These are phyloP conservation scores for Lemur catta DNA, from an alignment of 2,797 vertebrate genomes.

Conservation along the genomic window DNA sequence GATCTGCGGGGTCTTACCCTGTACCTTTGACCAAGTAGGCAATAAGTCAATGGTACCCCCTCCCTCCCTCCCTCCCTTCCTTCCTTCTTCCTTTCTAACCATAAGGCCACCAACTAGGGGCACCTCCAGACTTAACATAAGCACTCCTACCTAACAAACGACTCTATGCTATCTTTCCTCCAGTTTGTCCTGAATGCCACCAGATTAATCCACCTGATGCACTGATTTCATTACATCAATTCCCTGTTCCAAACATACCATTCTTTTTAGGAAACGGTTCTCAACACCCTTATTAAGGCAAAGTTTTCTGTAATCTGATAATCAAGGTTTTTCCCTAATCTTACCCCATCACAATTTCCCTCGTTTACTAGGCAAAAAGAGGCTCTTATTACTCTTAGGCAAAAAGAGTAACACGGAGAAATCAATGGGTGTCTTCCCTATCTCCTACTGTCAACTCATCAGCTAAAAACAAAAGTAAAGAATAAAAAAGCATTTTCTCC, in stretches of 20 bases:
- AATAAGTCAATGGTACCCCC: background rate
- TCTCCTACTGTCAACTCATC: background rate
- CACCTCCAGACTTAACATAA: background rate
- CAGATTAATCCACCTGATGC: background rate
- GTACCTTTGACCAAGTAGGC: background rate
- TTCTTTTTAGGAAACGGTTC: background rate
- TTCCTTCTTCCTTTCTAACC: conserved; percentile 15
- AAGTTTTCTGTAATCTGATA: background rate
- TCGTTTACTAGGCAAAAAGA: background rate
- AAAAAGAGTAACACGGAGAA: background rate
- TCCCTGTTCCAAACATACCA: background rate
- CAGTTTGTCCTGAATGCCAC: background rate
- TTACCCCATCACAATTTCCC: background rate
- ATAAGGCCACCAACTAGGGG: background rate
- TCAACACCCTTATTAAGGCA: background rate
- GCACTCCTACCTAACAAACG: background rate
- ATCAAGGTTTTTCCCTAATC: background rate
- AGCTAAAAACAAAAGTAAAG: background rate
- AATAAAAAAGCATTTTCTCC: background rate
- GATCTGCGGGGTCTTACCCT: background rate
- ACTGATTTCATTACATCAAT: background rate
- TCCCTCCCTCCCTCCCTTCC: background rate
- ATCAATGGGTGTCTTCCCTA: background rate
- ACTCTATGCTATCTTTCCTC: background rate
- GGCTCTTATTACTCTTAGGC: background rate